Evolutionary conservation across 2,888 invertebrate genomes (phyloP), one percentile per base, ranked within the genome.

Genomic region (Spilarctia lutea): DNA sequence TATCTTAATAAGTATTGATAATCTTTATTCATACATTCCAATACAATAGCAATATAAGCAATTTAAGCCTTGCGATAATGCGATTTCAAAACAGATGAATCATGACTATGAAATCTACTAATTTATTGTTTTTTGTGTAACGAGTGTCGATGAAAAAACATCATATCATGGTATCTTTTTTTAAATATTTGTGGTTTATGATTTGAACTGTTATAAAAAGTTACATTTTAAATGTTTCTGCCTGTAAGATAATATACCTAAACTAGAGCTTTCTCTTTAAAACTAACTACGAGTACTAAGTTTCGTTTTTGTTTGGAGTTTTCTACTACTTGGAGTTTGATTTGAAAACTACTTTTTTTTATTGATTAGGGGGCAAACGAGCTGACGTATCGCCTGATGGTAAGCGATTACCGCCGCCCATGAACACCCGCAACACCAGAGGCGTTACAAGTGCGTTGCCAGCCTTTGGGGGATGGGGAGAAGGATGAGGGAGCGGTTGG

Each of bases 1-100:
- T 92, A 92, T 91, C 90, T 90, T 87, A 89, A 93, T 92, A 90
- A 83, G 79, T 72, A 45, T 87, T 82, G 86, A 87, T 91, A 89
- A 91, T 89, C 86, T 78, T 77, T 80, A 18, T 18, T 63, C 63
- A 30, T 18, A 87, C 87, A 91, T 92, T 88, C 91, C 92, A 85
- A 79, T 79, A 80, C 72, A 79, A 78, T 81, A 82, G 75, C 86
- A 87, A 87, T 85, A 83, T 87, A 85, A 56, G 52, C 24, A 56
- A 56, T 27, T 27, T 60, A 63, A 85, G 71, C 65, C 42, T 65
- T 52, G 39, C 63, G 83, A 81, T 85, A 85, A 86, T 75, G 48
- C 75, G 45, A 48, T 52, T 76, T 68, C 35, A 75, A 84, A 78
- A 78, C 80, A 77, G 78, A 72, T 84, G 72, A 80, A 74, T 74